A percentile compares a stretch with the other conserved stretches of the same genome.
Evolutionary conservation across 2,888 invertebrate genomes (phyloP).

Genomic region (Aleiodes leptofemur): DNA sequence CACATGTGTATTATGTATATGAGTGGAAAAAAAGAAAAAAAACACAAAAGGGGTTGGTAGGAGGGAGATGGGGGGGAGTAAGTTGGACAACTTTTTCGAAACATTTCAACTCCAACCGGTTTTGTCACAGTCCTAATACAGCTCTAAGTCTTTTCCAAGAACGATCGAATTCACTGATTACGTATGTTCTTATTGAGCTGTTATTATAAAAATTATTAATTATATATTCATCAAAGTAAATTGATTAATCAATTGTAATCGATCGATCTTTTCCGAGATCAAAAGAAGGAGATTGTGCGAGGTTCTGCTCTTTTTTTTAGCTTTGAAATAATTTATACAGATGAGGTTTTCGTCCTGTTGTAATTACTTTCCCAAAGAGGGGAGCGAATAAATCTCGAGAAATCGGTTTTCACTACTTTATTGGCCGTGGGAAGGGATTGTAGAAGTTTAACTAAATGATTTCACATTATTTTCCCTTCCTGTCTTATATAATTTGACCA

Average conservation of each 20-base stretch:
- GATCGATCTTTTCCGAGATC: background rate
- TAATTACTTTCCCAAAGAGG: constrained; percentile 4
- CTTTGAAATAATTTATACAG: background rate
- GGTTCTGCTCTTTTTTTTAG: too few species aligned
- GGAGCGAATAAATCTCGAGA: background rate
- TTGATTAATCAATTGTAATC: too few species aligned
- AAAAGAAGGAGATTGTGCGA: too few species aligned
- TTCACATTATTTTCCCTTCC: constrained; percentile 30
- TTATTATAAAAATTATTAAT: constrained; percentile 42
- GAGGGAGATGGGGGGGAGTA: background rate
- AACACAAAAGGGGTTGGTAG: background rate
- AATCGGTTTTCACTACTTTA: constrained; percentile 9
- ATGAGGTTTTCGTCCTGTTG: background rate
- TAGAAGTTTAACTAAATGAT: background rate
- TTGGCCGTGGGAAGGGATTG: constrained; percentile 15
- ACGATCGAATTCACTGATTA: background rate
- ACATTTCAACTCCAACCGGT: constrained; percentile 36
- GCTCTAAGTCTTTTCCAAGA: constrained; percentile 18
- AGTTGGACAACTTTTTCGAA: constrained; percentile 40
- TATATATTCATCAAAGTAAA: too few species aligned
- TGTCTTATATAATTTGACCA: constrained; percentile 39
- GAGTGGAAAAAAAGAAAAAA: background rate
- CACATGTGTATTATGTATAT: constrained; percentile 37
- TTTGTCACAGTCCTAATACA: constrained; percentile 38
- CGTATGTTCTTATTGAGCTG: constrained; percentile 26